Conservation (phyloP, 1,140 invertebrate genomes). For the Brachionus calyciflorus region DNA sequence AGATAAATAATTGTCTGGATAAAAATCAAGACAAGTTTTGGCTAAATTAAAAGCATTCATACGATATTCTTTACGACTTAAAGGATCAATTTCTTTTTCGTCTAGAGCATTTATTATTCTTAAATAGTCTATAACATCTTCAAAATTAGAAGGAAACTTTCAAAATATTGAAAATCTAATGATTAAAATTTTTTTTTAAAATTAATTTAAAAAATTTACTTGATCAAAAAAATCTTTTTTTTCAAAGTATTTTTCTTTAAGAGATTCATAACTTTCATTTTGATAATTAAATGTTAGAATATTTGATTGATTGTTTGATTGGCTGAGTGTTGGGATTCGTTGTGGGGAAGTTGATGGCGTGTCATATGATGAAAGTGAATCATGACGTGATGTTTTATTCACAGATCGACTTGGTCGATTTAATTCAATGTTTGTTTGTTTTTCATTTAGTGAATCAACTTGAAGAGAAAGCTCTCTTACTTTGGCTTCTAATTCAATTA, state of each 20-base stretch:
- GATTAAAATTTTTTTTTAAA: not conserved
- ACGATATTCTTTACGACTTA: not conserved
- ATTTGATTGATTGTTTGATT: too few species aligned
- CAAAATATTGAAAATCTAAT: not conserved
- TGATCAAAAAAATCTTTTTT: not conserved
- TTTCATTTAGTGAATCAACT: not conserved
- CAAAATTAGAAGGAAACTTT: not conserved
- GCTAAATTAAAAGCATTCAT: not conserved
- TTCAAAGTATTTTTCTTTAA: not conserved
- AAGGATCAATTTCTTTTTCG: conserved; percentile 1
- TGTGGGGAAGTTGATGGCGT: conserved; percentile 24
- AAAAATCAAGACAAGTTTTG: not conserved
- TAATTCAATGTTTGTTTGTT: not conserved
- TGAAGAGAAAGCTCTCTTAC: not conserved
- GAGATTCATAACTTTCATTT: not conserved
- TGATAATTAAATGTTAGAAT: not conserved
- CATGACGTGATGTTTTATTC: not conserved
- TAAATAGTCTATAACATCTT: not conserved
- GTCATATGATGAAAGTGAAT: not conserved
- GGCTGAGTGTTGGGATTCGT: not conserved
- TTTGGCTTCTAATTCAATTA: not conserved
- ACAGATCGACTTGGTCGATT: not conserved
- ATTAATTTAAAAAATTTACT: not conserved
- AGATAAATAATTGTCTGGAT: conserved; percentile 8
- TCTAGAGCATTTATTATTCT: not conserved